phyloP scores from a whole-genome alignment of 2,113 vertebrate species.

The Montifringilla adamsi region DNA sequence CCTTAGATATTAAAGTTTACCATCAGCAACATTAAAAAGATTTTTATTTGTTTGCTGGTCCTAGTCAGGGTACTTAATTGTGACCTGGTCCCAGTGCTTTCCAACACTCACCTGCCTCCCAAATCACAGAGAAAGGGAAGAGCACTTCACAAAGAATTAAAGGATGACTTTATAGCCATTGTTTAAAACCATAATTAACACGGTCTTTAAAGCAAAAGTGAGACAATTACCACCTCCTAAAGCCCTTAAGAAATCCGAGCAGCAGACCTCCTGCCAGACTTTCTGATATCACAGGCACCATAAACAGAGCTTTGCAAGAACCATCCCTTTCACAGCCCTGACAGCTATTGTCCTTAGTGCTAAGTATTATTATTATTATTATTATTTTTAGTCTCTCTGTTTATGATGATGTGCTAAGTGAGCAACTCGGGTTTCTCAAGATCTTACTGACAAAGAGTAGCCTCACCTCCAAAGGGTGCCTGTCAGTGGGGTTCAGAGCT shows the following conservation, averaged over 20 bases:
- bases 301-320: background rate
- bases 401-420: background rate
- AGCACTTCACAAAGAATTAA: background rate
- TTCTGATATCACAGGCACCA: slow-evolving; percentile 10
- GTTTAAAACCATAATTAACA: slow-evolving; percentile 44
- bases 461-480: background rate
- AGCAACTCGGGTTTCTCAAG: background rate
- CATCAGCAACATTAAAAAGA: background rate
- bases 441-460: background rate
- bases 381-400: background rate
- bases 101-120: background rate
- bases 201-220: slow-evolving; percentile 16
- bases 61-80: background rate
- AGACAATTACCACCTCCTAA: slow-evolving; percentile 49
- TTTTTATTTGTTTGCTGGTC: background rate
- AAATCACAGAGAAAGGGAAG: background rate
- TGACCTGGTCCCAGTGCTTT: background rate
- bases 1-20: background rate
- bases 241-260: background rate
- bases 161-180: background rate
- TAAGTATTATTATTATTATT: background rate
- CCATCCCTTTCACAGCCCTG: background rate
- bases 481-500: background rate
- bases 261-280: slow-evolving; percentile 16
- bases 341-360: background rate